Percentiles rank a stretch among this genome's conserved stretches.
phyloP scores from a whole-genome alignment of 1,140 invertebrate genomes.

The Amphibalanus amphitrite region DNA sequence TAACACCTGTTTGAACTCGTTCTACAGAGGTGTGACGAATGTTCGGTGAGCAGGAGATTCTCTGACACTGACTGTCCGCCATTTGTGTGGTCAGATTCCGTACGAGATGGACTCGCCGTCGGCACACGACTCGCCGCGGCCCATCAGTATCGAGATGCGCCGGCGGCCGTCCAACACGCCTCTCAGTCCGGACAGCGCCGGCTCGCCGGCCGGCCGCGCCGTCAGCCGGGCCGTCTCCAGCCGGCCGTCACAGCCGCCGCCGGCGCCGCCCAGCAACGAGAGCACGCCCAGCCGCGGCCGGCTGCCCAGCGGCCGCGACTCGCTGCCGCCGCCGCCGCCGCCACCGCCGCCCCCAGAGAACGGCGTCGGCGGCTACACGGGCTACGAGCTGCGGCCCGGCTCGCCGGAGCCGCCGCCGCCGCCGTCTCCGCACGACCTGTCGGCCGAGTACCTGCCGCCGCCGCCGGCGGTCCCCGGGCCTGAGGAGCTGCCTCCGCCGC shows the following conservation, averaged over 20 bases:
- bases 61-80: too few species aligned
- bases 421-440: slow-evolving; percentile 18
- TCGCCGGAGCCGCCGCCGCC: slow-evolving; percentile 20
- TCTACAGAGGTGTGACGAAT: too few species aligned
- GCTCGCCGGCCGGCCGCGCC: slow-evolving; percentile 23
- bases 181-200: not conserved
- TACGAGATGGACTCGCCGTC: not conserved
- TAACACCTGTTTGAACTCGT: too few species aligned
- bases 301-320: slow-evolving; percentile 25
- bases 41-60: too few species aligned
- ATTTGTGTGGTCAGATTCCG: not conserved
- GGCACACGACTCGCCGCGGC: not conserved
- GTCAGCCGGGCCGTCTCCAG: slow-evolving; percentile 20
- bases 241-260: slow-evolving; percentile 65
- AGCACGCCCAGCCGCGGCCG: slow-evolving; percentile 23
- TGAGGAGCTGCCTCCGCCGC: slow-evolving; percentile 7
- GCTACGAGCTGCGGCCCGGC: slow-evolving; percentile 28
- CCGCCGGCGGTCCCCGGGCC: slow-evolving; percentile 8
- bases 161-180: not conserved
- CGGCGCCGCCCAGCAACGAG: slow-evolving; percentile 46
- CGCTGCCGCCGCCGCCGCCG: slow-evolving; percentile 21
- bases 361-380: slow-evolving; percentile 18
- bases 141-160: not conserved
- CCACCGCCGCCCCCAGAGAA: slow-evolving; percentile 13
- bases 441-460: slow-evolving; percentile 9